A percentile compares a stretch with the other conserved stretches of the same genome.
phyloP scores from a whole-genome alignment of 2,888 invertebrate species.

The Aporophyla nigra region DNA sequence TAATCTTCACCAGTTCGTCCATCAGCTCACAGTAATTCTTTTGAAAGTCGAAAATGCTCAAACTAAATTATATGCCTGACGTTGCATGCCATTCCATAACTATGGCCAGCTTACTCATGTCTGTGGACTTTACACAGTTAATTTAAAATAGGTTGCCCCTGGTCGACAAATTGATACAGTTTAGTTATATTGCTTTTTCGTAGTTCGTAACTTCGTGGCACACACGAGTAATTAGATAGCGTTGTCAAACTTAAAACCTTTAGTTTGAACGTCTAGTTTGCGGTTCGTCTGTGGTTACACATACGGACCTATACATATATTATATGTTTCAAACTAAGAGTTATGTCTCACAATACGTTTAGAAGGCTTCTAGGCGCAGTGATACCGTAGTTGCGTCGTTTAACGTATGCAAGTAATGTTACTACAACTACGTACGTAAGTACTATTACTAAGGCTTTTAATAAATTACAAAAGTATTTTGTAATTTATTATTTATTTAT shows the following conservation, averaged over 20 bases:
- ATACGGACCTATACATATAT: too few relatives aligned
- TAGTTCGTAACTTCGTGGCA: not conserved
- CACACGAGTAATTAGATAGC: not conserved
- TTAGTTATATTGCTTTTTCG: not conserved
- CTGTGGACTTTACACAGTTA: not conserved
- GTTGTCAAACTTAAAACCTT: constrained; percentile 15
- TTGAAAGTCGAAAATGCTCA: not conserved
- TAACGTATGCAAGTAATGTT: too few relatives aligned
- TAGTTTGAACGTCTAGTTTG: constrained; percentile 17
- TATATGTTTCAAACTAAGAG: too few relatives aligned
- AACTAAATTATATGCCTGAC: not conserved
- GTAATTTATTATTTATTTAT: too few relatives aligned
- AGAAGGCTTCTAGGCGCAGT: too few relatives aligned
- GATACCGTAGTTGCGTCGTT: too few relatives aligned
- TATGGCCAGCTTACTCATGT: not conserved
- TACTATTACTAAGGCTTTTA: too few relatives aligned
- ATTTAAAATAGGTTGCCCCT: constrained; percentile 7
- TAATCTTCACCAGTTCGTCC: too few relatives aligned
- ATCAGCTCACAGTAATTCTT: too few relatives aligned
- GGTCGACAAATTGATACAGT: constrained; percentile 10
- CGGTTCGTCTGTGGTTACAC: constrained; percentile 19
- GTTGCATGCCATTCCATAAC: not conserved
- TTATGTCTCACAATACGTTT: too few relatives aligned
- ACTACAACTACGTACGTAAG: too few relatives aligned
- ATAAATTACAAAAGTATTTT: too few relatives aligned